Evolutionary conservation across 1,140 invertebrate species (phyloP), one percentile per base, ranked within the genome.

Genomic region (Caenorhabditis brenneri): DNA sequence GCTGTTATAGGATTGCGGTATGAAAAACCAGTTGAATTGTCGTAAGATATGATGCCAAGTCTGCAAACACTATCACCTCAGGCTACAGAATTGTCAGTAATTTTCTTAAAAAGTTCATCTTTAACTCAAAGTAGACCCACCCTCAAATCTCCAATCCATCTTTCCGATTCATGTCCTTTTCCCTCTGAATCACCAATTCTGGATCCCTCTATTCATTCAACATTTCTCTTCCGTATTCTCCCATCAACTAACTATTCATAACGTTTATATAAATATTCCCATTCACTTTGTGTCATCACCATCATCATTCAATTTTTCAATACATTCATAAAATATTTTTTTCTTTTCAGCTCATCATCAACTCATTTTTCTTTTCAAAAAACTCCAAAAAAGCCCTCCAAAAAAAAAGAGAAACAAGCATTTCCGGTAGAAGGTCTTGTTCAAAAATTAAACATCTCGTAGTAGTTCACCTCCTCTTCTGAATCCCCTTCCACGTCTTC

Each of bases 401-500:
- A 24, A 55, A 55, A 27, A 55, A n/a, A n/a, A 55, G 9, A 55
- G 53, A 55, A 55, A 55, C 53, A 24, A 22, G 22, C 53, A 24
- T 55, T 55, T 55, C 53, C 53, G 53, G 53, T 55, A 24, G 53
- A 27, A 22, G 53, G 9, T 46, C 15, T 19, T 55, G 53, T 55
- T 55, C 53, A 55, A 55, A 55, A 55, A 55, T 55, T 55, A 55
- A 55, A 55, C 53, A 55, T 55, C 53, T 55, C n/a, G 16, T n/a
- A n/a, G n/a, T n/a, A n/a, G n/a, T n/a, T n/a, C n/a, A 24, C 19
- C 22, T 9, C 53, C 9, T 9, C 5, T 55, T 27, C 24, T 27
- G n/a, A 7, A 55, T 27, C 27, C 27, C 27, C 27, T 55, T 55
- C 22, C 12, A 55, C 53, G 53, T 55, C 53, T 55, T 55, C 53